A percentile compares a stretch with the other conserved stretches of the same genome.
phyloP scores from a whole-genome alignment of 2,113 vertebrate species.

The Pardalotus punctatus region DNA sequence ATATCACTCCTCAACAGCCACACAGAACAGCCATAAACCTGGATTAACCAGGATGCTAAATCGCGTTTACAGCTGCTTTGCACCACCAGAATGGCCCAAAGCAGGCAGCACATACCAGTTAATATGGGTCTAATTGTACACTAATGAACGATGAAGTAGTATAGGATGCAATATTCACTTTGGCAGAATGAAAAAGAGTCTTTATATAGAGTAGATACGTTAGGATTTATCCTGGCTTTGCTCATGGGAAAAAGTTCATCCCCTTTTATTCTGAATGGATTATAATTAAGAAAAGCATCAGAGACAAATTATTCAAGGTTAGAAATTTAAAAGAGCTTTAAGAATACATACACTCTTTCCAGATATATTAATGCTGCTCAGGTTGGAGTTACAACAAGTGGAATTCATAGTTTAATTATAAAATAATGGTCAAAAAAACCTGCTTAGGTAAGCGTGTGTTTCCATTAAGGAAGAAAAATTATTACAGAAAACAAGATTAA shows the following conservation, averaged over 20 bases:
- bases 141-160: constrained; percentile 54
- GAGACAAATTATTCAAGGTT: constrained; percentile 36
- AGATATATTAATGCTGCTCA: neutral
- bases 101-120: constrained; percentile 8
- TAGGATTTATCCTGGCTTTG: constrained; percentile 40
- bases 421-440: neutral
- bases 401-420: constrained; percentile 46
- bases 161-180: constrained; percentile 13
- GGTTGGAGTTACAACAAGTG: neutral
- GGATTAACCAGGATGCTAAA: constrained; percentile 53
- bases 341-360: neutral
- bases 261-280: constrained; percentile 39
- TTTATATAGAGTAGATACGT: constrained; percentile 6
- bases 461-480: constrained; percentile 50
- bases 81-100: constrained; percentile 30
- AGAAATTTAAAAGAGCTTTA: constrained; percentile 26
- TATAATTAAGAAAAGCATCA: constrained; percentile 48
- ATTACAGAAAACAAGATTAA: constrained; percentile 55
- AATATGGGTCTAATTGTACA: constrained; percentile 29
- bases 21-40: constrained; percentile 41
- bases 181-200: constrained; percentile 35
- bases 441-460: constrained; percentile 37
- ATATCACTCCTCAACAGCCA: neutral
- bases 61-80: constrained; percentile 54
- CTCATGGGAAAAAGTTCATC: constrained; percentile 17